Conservation (phyloP, 2,888 invertebrate genomes). For the Tigriopus californicus region DNA sequence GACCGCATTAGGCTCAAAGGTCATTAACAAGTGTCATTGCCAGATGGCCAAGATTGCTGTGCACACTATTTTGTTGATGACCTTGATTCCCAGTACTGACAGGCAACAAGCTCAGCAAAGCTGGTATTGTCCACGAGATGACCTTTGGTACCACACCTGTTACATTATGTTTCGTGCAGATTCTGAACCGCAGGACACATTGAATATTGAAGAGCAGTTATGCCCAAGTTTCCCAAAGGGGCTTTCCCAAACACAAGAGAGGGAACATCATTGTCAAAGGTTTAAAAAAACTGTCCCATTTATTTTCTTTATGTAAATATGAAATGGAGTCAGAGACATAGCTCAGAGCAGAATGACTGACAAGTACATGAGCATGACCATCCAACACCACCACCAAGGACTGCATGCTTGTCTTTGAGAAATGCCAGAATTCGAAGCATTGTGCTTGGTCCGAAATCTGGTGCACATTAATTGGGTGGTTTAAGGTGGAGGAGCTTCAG, state of each 20-base stretch:
- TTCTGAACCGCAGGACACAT: no score
- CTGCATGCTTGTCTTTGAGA: slow-evolving; percentile 61
- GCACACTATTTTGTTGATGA: slow-evolving; percentile 78
- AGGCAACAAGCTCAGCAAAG: slow-evolving; percentile 72
- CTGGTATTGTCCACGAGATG: slow-evolving; percentile 80
- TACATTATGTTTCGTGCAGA: no score
- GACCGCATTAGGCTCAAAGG: slow-evolving; percentile 91
- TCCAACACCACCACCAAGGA: slow-evolving; percentile 59
- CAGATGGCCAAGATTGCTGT: slow-evolving; percentile 99
- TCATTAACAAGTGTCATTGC: slow-evolving; percentile 18
- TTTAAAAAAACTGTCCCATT: no score
- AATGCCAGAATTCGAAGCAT: slow-evolving; percentile 82
- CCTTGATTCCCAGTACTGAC: slow-evolving; percentile 92
- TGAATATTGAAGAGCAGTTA: no score
- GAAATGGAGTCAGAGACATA: no score
- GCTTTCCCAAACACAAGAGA: no score
- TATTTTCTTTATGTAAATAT: no score
- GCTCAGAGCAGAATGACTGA: no score
- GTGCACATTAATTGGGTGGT: slow-evolving; percentile 56
- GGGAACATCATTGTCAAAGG: no score
- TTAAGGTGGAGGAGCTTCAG: slow-evolving; percentile 93
- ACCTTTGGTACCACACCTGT: no score
- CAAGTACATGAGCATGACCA: no score
- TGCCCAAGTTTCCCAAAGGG: no score
- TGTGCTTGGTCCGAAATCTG: slow-evolving; percentile 52